phyloP scores from a whole-genome alignment of 2,888 invertebrate genomes.

The Cylindroiulus punctatus region DNA sequence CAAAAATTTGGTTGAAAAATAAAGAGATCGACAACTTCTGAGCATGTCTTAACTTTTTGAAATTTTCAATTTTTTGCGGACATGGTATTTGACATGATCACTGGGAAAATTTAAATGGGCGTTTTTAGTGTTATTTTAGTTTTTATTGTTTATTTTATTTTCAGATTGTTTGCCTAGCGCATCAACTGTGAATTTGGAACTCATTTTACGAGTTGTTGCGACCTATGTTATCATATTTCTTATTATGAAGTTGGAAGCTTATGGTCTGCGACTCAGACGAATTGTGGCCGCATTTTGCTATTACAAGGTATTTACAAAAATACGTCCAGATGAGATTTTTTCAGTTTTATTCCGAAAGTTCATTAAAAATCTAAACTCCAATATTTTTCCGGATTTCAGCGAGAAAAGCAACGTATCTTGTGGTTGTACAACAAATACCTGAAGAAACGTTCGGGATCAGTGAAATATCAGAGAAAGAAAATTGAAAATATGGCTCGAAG shows the following conservation, averaged over 20 bases:
- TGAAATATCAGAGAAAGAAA: constrained; percentile 49
- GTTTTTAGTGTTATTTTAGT: background rate
- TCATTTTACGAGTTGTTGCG: background rate
- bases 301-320: constrained; percentile 54
- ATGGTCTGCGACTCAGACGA: constrained; percentile 53
- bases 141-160: background rate
- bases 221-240: background rate
- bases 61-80: too few species aligned
- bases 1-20: too few species aligned
- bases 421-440: constrained; percentile 54
- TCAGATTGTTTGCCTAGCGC: background rate
- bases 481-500: constrained; percentile 4
- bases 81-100: too few species aligned
- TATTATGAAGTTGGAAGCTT: constrained; percentile 52
- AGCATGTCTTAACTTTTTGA: too few species aligned
- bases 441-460: constrained; percentile 31
- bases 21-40: too few species aligned
- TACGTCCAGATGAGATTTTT: too few species aligned
- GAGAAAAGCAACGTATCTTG: constrained; percentile 50
- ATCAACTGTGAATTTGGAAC: background rate
- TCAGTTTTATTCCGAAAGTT: background rate
- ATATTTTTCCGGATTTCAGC: too few species aligned
- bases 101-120: too few species aligned
- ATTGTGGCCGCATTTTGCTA: constrained; percentile 51
- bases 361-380: background rate